Percentiles rank a stretch among this genome's conserved stretches.
phyloP scores from a whole-genome alignment of 2,113 vertebrate genomes.

The Nesospiza acunhae region DNA sequence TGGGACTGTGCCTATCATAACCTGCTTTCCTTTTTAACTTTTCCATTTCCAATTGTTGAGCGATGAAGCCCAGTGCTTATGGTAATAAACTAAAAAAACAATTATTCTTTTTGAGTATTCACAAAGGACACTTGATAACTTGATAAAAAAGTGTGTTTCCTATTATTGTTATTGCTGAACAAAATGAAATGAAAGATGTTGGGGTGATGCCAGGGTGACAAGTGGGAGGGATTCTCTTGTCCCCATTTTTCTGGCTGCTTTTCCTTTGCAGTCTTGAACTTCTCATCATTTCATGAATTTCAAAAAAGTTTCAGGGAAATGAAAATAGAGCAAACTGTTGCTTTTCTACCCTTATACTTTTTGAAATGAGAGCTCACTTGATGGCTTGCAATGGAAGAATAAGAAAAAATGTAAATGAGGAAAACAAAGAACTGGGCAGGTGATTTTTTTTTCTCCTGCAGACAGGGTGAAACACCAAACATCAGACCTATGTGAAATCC shows the following conservation, averaged over 20 bases:
- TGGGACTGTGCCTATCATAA: neutral
- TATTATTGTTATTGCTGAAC: slow-evolving; percentile 21
- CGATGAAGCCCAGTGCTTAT: neutral
- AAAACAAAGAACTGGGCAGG: neutral
- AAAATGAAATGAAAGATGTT: slow-evolving; percentile 18
- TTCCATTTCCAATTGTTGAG: neutral
- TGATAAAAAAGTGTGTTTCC: slow-evolving; percentile 6
- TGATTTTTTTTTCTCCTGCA: neutral
- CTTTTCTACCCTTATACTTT: neutral
- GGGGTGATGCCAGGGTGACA: neutral
- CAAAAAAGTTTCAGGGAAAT: neutral
- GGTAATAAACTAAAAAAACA: neutral
- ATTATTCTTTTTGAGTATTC: neutral
- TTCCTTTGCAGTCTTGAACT: neutral
- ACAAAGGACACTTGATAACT: slow-evolving; percentile 1
- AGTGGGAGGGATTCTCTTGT: neutral
- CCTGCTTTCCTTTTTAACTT: neutral
- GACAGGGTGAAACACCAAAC: neutral
- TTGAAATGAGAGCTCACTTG: neutral
- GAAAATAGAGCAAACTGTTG: neutral
- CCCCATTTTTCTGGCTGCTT: neutral
- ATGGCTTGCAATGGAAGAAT: neutral
- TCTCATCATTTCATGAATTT: neutral
- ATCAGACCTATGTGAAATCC: neutral
- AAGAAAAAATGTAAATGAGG: neutral